Evolutionary conservation across 2,113 vertebrate species (phyloP).

Genomic region (Bagarius yarrelli): DNA sequence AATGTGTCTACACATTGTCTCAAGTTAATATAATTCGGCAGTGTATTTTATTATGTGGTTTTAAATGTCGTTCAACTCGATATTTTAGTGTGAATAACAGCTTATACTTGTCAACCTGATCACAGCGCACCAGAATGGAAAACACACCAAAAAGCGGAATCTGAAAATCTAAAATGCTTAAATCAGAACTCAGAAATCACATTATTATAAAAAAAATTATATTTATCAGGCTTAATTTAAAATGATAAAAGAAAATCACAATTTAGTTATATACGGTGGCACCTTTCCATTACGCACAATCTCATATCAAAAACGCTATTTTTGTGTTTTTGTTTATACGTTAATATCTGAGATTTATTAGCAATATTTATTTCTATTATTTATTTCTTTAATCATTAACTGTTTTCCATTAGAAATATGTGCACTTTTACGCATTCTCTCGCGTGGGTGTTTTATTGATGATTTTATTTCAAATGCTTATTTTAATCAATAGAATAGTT

Average conservation of each 20-base stretch:
- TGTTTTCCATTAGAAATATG: not conserved
- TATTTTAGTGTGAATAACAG: not conserved
- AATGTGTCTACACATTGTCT: not conserved
- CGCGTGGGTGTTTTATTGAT: too few relatives aligned
- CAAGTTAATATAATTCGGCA: not conserved
- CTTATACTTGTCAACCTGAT: not conserved
- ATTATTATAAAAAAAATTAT: not conserved
- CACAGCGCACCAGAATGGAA: not conserved
- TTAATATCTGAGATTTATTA: too few relatives aligned
- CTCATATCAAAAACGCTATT: too few relatives aligned
- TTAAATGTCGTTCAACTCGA: not conserved
- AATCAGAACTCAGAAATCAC: not conserved
- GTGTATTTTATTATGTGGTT: not conserved
- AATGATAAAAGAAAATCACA: not conserved
- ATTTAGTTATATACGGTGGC: not conserved
- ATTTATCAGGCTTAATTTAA: not conserved
- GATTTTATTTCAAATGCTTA: too few relatives aligned
- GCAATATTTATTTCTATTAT: not conserved
- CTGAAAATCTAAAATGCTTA: not conserved
- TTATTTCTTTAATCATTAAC: too few relatives aligned
- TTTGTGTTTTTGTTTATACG: not conserved
- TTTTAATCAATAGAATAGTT: too few relatives aligned
- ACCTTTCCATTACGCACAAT: constrained; percentile 17
- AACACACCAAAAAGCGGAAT: not conserved
- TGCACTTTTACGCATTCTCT: not conserved